These are phyloP conservation scores for Epiblema foenella DNA, from an alignment of 2,888 invertebrate species.

Conservation along the genomic window DNA sequence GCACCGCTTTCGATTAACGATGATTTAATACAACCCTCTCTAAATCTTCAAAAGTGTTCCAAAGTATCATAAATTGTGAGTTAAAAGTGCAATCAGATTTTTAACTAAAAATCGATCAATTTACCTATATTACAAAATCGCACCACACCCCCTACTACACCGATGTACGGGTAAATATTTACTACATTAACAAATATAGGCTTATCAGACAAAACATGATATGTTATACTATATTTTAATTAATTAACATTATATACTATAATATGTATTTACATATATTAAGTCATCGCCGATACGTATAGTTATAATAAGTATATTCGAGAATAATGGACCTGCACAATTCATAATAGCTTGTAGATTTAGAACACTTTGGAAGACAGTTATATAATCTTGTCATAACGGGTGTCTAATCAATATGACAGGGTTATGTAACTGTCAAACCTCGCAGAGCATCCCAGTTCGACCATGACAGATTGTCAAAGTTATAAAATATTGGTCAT, in stretches of 20 bases:
- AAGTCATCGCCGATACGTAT: conserved; percentile 20
- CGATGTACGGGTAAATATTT: not conserved
- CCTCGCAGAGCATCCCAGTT: no score
- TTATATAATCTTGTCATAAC: no score
- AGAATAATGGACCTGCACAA: no score
- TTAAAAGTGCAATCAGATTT: not conserved
- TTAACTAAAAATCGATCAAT: not conserved
- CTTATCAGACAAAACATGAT: not conserved
- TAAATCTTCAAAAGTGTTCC: no score
- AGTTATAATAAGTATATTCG: not conserved
- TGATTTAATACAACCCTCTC: no score
- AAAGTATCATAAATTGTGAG: no score
- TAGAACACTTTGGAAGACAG: no score
- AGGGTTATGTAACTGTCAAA: no score
- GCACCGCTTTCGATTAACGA: no score
- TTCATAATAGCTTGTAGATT: no score
- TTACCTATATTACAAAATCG: not conserved
- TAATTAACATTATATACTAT: not conserved
- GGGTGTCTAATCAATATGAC: no score
- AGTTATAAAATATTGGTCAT: not conserved
- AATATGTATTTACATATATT: not conserved
- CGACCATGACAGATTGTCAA: not conserved
- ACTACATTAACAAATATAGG: not conserved
- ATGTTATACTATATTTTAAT: not conserved
- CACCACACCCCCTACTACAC: not conserved